Evolutionary conservation across 37 sponge, comb jelly and placozoan genomes (phyloP), one percentile per base, ranked within the genome.

Genomic region (Axinella damicornis): DNA sequence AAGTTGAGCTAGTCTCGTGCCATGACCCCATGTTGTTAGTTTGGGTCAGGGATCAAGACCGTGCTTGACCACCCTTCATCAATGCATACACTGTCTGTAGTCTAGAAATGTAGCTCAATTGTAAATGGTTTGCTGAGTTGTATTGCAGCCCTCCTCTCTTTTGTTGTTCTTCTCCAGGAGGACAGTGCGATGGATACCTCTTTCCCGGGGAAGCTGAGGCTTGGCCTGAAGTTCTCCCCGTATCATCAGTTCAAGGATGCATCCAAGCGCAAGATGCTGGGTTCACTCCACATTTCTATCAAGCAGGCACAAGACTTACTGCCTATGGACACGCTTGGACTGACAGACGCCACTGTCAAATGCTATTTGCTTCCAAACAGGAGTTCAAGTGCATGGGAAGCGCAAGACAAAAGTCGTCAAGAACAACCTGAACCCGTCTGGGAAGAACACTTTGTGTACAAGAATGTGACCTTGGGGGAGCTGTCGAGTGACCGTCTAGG

Each of bases 401-500:
- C 80, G 78, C 62, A 91, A 91, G 72, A 76, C 91, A 1, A 34
- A 11, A 59, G 77, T 81, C 13, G 38, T 91, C 15, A 69, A 65
- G 77, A 85, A 81, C 67, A 81, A 30, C 65, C 75, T 71, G 19
- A 72, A 71, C 41, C 91, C 74, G 86, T 81, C 39, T 91, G 91
- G 91, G 58, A 84, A 15, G 86, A 85, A 39, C 36, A 74, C 56
- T 40, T 81, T 27, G 41, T 27, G 27, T 91, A 85, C 72, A 57
- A 46, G 24, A 30, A 28, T 52, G 65, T 58, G 20, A 28, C 72
- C 24, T 27, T 70, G n/a, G 76, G 74, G 52, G 86, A 85, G 67
- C 82, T 91, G 53, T 15, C 58, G 19, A 67, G 73, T 91, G 33
- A 91, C 92, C 20, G 52, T 91, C 2, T 91, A 87, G 92, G 83